Evolutionary conservation across 2,888 invertebrate genomes (phyloP).

Genomic region (Micoletzkya japonica): DNA sequence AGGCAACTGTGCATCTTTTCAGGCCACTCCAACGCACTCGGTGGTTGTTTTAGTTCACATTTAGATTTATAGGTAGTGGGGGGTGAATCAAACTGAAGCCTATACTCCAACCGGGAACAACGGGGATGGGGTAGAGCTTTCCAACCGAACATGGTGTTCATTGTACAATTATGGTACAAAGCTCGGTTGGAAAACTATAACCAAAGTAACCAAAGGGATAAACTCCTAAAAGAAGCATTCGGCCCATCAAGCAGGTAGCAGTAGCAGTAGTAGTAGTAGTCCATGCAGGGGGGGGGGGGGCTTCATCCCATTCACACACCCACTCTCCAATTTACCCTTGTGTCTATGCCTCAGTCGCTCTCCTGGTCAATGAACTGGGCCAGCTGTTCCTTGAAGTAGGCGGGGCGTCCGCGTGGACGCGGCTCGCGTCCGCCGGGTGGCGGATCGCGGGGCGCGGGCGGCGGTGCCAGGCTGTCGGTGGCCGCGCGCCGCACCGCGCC

Average conservation of each 20-base stretch:
- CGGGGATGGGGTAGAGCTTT: too few species aligned
- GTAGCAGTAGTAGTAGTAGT: not conserved
- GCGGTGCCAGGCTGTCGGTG: not conserved
- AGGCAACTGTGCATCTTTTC: not conserved
- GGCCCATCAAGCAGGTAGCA: too few species aligned
- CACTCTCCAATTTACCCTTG: not conserved
- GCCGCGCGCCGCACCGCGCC: slow-evolving; percentile 1
- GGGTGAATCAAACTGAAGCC: too few species aligned
- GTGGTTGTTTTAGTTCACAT: too few species aligned
- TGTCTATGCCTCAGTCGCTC: not conserved
- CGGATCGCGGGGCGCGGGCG: not conserved
- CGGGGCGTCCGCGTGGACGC: not conserved
- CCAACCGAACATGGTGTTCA: too few species aligned
- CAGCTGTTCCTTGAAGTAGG: not conserved
- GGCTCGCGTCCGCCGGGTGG: not conserved
- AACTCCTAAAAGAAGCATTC: too few species aligned
- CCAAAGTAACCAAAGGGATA: too few species aligned
- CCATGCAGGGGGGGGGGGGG: not conserved
- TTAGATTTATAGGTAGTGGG: too few species aligned
- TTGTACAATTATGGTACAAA: too few species aligned
- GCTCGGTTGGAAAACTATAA: too few species aligned
- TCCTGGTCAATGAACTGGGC: slow-evolving; percentile 15
- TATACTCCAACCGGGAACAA: too few species aligned
- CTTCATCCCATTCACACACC: not conserved
- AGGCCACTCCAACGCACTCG: too few species aligned